phyloP scores from a whole-genome alignment of 1,140 invertebrate genomes.

The Drosophila repleta region DNA sequence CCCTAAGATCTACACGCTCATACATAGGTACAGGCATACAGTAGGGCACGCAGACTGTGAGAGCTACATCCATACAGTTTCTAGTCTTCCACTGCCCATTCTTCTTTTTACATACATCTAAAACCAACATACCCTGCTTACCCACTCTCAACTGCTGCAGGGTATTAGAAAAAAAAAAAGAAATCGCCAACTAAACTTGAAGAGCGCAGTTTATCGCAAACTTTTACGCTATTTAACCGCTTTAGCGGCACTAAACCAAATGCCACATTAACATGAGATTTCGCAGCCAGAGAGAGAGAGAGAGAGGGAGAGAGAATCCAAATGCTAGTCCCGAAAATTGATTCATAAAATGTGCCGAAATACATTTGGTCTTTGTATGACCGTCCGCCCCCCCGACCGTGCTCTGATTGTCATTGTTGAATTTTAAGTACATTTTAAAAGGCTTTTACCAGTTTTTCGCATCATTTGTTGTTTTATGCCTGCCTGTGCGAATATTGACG shows the following conservation, averaged over 20 bases:
- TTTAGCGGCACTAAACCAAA: conserved; percentile 70
- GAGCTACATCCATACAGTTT: no score
- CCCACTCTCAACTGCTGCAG: no score
- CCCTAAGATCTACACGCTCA: no score
- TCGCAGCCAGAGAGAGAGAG: no score
- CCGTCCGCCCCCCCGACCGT: background rate
- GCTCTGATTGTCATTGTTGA: conserved; percentile 67
- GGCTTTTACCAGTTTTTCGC: conserved; percentile 78
- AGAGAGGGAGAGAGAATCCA: no score
- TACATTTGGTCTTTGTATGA: conserved; percentile 19
- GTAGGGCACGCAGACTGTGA: no score
- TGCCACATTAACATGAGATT: conserved; percentile 55
- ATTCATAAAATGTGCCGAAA: conserved; percentile 68
- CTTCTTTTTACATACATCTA: no score
- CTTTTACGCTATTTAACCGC: conserved; percentile 79
- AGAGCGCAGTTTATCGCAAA: conserved; percentile 63
- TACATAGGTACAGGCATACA: no score
- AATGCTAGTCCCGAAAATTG: conserved; percentile 50
- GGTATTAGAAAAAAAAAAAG: conserved; percentile 1
- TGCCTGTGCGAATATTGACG: conserved; percentile 44
- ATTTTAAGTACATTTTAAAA: conserved; percentile 82
- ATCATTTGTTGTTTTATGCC: conserved; percentile 77
- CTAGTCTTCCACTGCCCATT: no score
- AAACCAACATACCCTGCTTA: no score
- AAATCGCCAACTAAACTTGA: conserved; percentile 12